Evolutionary conservation across 2,113 vertebrate genomes (phyloP).

Genomic region (Aptenodytes patagonicus): DNA sequence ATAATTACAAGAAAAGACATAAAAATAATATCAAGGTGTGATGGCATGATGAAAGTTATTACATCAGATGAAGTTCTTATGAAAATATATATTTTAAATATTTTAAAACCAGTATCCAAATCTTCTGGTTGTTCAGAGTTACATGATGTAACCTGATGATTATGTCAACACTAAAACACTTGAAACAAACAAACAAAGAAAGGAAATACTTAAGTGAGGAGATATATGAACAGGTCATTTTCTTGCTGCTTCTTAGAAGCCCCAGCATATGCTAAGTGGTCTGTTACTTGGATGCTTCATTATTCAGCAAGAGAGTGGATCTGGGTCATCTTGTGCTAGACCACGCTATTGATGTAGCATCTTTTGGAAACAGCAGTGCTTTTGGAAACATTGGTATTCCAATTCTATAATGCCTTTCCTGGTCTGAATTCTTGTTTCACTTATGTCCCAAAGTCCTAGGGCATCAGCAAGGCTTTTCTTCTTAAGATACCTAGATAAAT

Average conservation of each 20-base stretch:
- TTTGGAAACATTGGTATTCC: not conserved
- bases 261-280: not conserved
- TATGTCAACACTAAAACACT: not conserved
- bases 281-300: not conserved
- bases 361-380: not conserved
- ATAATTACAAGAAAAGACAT: not conserved
- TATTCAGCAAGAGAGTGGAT: not conserved
- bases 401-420: not conserved
- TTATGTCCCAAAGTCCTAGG: not conserved
- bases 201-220: not conserved
- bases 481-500: not conserved
- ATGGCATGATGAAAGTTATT: not conserved
- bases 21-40: not conserved
- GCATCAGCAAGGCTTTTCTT: not conserved
- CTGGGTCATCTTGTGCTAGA: not conserved
- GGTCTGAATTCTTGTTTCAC: not conserved
- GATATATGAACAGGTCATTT: not conserved
- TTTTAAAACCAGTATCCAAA: not conserved
- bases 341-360: not conserved
- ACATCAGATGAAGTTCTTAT: not conserved
- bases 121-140: not conserved
- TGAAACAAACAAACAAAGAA: not conserved
- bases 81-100: not conserved
- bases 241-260: not conserved
- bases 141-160: not conserved